Base-by-base conservation (phyloP, 2,888 invertebrate species). In the Lissonota sp. region DNA sequence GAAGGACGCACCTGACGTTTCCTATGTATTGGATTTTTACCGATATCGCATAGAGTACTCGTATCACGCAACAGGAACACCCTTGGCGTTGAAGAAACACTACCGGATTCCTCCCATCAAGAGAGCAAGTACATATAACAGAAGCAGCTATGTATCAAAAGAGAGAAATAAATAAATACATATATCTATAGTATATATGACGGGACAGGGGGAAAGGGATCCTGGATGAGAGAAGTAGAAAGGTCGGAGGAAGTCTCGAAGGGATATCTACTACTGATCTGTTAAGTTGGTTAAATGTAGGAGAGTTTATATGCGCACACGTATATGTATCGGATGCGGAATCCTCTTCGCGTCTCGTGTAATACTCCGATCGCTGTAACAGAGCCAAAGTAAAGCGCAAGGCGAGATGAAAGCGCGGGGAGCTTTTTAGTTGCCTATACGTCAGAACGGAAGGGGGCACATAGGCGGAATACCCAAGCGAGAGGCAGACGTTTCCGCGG, bases 401-500 rank as follows among this genome's bases (percentile, higher is more conserved):
- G 49, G 14, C 66, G 46, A 58, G 60, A 26, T 37, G 81, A 40
- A 64, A 67, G 67, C 42, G 44, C 44, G 70, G 73, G 3, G 26
- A 26, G 26, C 26, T 26, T 26, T 74, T 79, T 60, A 70, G 58
- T 73, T 69, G 66, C 26, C 1, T 74, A 60, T 66, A 75, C 55
- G 58, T 16, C 72, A 46, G 64, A 64, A 26, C 26, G 26, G 26
- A 26, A 26, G 55, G 39, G 57, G 58, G 58, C 14, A 69, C 49
- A 66, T 8, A n/a, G n/a, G 58, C n/a, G 69, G 58, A 75, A 75
- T 66, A 74, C 53, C 26, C 64, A 53, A 14, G 53, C 26, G 26
- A 26, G 62, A 74, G 74, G 63, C 74, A 87, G 87, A 86, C 85
- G 86, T 88, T 87, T 85, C 86, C 73, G 80, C 85, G 86, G 87